Conservation (phyloP, 2,113 vertebrate genomes). For the Trochalopteron elliotii region DNA sequence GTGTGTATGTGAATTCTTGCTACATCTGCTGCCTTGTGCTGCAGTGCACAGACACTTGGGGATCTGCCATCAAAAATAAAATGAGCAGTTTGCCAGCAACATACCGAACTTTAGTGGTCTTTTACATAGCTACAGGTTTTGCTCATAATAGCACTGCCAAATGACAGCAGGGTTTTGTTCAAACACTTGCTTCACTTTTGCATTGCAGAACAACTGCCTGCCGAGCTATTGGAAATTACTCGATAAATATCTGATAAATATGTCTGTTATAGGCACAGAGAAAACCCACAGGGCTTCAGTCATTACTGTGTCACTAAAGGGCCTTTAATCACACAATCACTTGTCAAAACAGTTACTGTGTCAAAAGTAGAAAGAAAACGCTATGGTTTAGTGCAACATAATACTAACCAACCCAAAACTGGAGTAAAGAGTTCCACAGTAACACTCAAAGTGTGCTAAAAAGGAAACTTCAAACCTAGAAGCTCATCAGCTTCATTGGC, state of each 20-base stretch:
- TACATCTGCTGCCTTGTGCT: background rate
- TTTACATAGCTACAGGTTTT: constrained; percentile 14
- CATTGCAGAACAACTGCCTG: background rate
- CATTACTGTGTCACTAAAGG: background rate
- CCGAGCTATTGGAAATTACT: background rate
- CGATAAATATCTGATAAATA: background rate
- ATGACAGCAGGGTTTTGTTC: constrained; percentile 17
- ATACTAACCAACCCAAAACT: background rate
- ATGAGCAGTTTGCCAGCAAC: constrained; percentile 17
- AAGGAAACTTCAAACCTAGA: background rate
- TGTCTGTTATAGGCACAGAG: background rate
- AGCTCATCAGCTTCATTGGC: background rate
- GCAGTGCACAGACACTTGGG: background rate
- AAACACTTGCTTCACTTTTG: background rate
- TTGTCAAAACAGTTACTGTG: background rate
- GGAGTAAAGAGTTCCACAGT: background rate
- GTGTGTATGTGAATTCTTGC: background rate
- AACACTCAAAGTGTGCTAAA: background rate
- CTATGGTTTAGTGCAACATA: background rate
- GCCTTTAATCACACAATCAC: background rate
- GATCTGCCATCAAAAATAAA: constrained; percentile 45
- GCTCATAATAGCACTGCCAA: background rate
- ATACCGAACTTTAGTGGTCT: constrained; percentile 42
- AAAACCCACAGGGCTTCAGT: background rate
- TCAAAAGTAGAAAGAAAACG: background rate